Evolutionary conservation across 1,140 invertebrate species (phyloP).

Genomic region (Bradysia coprophila): DNA sequence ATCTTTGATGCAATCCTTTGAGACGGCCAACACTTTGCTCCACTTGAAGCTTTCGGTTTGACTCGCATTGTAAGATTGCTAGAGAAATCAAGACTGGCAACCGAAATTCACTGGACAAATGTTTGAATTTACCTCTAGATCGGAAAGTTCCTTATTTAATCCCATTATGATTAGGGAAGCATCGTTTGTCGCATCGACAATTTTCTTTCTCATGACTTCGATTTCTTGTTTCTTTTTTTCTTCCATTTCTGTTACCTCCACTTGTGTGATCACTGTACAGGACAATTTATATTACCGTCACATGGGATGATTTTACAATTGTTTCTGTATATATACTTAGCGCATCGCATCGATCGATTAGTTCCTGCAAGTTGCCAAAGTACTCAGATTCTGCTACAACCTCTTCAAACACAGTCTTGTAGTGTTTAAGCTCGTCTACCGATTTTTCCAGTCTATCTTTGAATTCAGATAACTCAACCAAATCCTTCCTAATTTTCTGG

Average conservation of each 20-base stretch:
- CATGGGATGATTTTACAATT: too few relatives aligned
- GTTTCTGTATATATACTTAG: too few relatives aligned
- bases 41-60: constrained; percentile 11
- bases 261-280: constrained; percentile 15
- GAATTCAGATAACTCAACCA: not conserved
- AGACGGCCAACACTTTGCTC: constrained; percentile 15
- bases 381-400: constrained; percentile 12
- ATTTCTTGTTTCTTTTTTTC: constrained; percentile 16
- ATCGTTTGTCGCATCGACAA: constrained; percentile 19
- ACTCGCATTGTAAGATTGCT: constrained; percentile 13
- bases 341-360: constrained; percentile 1
- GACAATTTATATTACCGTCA: too few relatives aligned
- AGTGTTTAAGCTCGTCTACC: not conserved
- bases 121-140: constrained; percentile 8
- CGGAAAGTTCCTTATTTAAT: constrained; percentile 17
- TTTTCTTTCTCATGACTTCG: constrained; percentile 15
- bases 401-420: constrained; percentile 8
- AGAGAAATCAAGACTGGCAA: too few relatives aligned
- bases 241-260: constrained; percentile 16
- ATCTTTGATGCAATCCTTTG: constrained; percentile 11
- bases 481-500: not conserved
- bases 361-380: constrained; percentile 9
- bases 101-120: too few relatives aligned
- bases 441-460: not conserved
- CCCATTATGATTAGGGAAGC: constrained; percentile 17